These are phyloP conservation scores for Hartigia nigra DNA, from an alignment of 2,888 invertebrate genomes.

Conservation along the genomic window DNA sequence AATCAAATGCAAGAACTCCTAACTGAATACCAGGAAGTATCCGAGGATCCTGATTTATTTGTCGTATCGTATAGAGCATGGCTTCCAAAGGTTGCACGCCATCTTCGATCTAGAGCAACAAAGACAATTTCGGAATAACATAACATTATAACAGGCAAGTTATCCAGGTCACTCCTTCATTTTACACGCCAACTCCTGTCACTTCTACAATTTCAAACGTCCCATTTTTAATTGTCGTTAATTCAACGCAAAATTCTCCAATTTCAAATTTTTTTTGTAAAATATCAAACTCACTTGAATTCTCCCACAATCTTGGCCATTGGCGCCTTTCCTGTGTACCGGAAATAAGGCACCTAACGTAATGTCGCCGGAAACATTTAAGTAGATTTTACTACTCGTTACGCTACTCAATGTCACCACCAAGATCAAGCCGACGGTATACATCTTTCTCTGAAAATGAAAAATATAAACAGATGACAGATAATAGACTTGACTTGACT, in stretches of 20 bases:
- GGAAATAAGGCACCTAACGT: slow-evolving; percentile 69
- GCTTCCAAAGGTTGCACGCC: slow-evolving; percentile 70
- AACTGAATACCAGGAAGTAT: slow-evolving; percentile 67
- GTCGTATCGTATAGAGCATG: slow-evolving; percentile 67
- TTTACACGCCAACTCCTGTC: too few relatives aligned
- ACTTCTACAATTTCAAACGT: neutral
- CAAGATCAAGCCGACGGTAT: slow-evolving; percentile 28
- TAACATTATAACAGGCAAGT: neutral
- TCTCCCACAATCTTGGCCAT: slow-evolving; percentile 50
- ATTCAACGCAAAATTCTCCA: neutral
- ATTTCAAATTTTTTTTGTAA: neutral
- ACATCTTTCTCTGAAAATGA: slow-evolving; percentile 23
- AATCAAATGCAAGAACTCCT: slow-evolving; percentile 68
- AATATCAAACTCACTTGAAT: slow-evolving; percentile 48
- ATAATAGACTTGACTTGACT: neutral
- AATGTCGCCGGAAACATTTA: slow-evolving; percentile 64
- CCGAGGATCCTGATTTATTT: slow-evolving; percentile 65
- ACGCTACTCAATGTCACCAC: slow-evolving; percentile 28
- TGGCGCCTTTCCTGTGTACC: slow-evolving; percentile 63
- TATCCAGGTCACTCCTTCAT: too few relatives aligned
- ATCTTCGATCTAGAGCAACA: slow-evolving; percentile 62
- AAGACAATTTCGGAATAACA: neutral
- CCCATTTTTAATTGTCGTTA: neutral
- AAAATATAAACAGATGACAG: neutral
- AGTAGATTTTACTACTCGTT: slow-evolving; percentile 35